Conservation (phyloP, 2,113 vertebrate species). For the Pachypanchax playfairii region DNA sequence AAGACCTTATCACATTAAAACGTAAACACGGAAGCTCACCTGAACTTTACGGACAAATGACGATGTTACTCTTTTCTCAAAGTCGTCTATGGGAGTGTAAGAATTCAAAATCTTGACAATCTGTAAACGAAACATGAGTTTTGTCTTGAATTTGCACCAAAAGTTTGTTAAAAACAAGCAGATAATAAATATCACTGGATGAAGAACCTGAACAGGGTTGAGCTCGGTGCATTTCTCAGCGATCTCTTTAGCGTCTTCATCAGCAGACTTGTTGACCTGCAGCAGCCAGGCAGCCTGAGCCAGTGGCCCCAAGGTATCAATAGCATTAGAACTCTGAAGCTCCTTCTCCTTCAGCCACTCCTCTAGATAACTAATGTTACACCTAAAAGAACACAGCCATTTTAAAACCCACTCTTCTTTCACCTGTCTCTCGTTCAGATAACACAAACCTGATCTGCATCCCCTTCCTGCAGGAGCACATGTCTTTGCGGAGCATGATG, state of each 20-base stretch:
- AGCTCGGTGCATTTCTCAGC: conserved; percentile 86
- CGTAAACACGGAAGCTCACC: conserved; percentile 68
- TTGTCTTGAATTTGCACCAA: background rate
- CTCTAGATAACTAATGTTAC: conserved; percentile 97
- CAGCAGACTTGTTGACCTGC: conserved; percentile 94
- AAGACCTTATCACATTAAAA: background rate
- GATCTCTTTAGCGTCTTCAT: conserved; percentile 92
- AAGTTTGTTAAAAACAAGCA: background rate
- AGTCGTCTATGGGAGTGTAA: conserved; percentile 96
- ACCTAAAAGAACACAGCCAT: conserved; percentile 73
- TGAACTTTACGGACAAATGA: conserved; percentile 96
- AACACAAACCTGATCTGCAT: conserved; percentile 93
- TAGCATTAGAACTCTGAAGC: conserved; percentile 84
- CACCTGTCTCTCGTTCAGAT: background rate
- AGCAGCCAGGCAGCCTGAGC: conserved; percentile 95
- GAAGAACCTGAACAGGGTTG: conserved; percentile 88
- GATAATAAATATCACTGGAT: background rate
- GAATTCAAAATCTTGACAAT: conserved; percentile 97
- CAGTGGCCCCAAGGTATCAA: conserved; percentile 89
- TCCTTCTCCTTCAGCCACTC: conserved; percentile 97
- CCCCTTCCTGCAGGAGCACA: conserved; percentile 98
- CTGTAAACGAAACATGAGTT: conserved; percentile 69
- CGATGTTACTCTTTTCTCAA: conserved; percentile 93
- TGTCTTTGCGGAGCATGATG: conserved; percentile 96
- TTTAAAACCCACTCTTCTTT: background rate